Conservation (phyloP, 2,797 vertebrate genomes). For the Tapirus indicus region DNA sequence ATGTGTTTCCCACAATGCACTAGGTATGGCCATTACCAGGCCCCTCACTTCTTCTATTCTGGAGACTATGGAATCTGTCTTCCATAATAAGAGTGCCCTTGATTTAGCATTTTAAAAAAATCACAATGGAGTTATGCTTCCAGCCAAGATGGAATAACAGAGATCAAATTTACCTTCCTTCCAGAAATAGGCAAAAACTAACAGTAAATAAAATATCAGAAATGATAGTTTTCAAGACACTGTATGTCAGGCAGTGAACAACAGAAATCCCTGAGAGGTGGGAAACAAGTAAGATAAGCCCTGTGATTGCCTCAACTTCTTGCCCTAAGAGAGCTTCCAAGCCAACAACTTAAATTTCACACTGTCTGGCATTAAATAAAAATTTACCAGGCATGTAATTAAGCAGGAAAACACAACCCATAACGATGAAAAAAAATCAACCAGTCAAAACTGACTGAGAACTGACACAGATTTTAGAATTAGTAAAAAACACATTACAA, state of each 20-base stretch:
- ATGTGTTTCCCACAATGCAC: background rate
- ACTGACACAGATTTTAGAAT: background rate
- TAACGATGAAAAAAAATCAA: background rate
- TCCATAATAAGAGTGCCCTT: background rate
- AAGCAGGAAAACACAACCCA: background rate
- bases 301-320: background rate
- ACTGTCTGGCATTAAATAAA: background rate
- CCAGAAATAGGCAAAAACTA: background rate
- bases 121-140: background rate
- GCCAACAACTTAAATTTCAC: background rate
- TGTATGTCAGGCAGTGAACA: too few species aligned
- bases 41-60: background rate
- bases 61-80: background rate
- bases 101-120: background rate
- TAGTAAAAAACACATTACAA: background rate
- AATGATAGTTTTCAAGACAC: background rate
- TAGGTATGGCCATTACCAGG: background rate
- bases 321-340: background rate
- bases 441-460: background rate
- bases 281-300: background rate
- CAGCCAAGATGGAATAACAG: background rate
- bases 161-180: background rate
- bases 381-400: background rate
- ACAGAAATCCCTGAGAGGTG: background rate
- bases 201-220: background rate